phyloP scores from a whole-genome alignment of 2,888 invertebrate genomes.

The Caenorhabditis afra region DNA sequence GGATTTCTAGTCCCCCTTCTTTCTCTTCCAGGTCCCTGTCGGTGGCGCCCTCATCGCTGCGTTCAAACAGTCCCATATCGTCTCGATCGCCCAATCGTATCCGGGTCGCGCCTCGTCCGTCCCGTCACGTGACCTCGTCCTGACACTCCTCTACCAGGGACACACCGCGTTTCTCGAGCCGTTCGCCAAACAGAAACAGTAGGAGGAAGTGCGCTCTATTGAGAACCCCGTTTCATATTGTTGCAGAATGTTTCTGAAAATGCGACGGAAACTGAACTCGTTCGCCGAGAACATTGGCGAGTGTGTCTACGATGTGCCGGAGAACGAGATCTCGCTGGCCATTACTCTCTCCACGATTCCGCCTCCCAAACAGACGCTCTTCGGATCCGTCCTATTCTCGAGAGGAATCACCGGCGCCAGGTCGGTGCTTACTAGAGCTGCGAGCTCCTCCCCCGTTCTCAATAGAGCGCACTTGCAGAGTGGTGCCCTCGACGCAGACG shows the following conservation, averaged over 20 bases:
- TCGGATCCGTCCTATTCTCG: conserved; percentile 72
- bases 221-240: too few species aligned
- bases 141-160: conserved; percentile 72
- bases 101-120: conserved; percentile 82
- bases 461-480: conserved; percentile 49
- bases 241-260: conserved; percentile 64
- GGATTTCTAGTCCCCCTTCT: too few species aligned
- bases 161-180: conserved; percentile 56
- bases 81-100: conserved; percentile 86
- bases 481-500: conserved; percentile 61
- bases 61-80: conserved; percentile 85
- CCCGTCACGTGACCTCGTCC: conserved; percentile 71
- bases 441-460: too few species aligned
- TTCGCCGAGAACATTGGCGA: conserved; percentile 74
- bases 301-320: conserved; percentile 70
- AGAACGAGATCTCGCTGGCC: conserved; percentile 73
- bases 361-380: conserved; percentile 68
- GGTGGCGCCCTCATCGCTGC: conserved; percentile 88
- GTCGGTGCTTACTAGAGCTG: conserved; percentile 14
- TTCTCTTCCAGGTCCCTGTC: conserved; percentile 88
- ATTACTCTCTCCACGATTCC: conserved; percentile 75
- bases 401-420: conserved; percentile 75
- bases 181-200: conserved; percentile 63
- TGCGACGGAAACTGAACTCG: conserved; percentile 60
- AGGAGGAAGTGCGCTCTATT: conserved; percentile 2